phyloP scores from a whole-genome alignment of 2,888 invertebrate genomes.

The Cynaeus angustus region DNA sequence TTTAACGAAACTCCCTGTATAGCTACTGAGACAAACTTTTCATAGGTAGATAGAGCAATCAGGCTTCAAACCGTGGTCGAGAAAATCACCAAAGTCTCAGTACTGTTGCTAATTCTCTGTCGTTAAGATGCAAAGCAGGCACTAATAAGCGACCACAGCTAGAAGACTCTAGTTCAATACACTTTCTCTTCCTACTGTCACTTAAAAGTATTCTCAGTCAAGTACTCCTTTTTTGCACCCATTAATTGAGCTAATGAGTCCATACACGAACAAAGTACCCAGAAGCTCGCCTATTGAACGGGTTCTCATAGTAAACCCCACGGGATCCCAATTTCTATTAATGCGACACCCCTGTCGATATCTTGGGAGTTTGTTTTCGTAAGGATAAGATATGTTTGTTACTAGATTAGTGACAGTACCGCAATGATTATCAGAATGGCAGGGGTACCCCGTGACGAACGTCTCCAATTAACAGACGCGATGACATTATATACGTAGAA shows the following conservation, averaged over 20 bases:
- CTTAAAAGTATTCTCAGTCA: neutral
- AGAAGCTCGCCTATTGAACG: neutral
- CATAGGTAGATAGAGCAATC: neutral
- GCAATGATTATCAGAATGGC: neutral
- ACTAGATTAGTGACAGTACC: conserved; percentile 15
- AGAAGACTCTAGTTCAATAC: too few relatives aligned
- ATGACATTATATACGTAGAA: conserved; percentile 33
- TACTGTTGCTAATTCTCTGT: neutral
- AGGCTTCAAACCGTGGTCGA: neutral
- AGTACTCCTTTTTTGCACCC: neutral
- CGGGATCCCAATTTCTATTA: neutral
- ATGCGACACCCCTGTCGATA: neutral
- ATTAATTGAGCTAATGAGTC: neutral
- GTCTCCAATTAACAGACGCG: conserved; percentile 7
- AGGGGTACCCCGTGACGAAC: conserved; percentile 38
- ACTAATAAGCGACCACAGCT: too few relatives aligned
- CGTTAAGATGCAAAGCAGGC: neutral
- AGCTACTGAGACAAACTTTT: neutral
- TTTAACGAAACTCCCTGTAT: neutral
- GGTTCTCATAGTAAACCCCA: neutral
- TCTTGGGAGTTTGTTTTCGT: conserved; percentile 6
- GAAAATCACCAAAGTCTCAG: neutral
- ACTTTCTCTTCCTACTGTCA: too few relatives aligned
- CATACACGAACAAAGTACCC: neutral
- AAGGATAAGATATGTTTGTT: neutral